phyloP scores from a whole-genome alignment of 2,888 invertebrate species.

The Plemyria rubiginata region DNA sequence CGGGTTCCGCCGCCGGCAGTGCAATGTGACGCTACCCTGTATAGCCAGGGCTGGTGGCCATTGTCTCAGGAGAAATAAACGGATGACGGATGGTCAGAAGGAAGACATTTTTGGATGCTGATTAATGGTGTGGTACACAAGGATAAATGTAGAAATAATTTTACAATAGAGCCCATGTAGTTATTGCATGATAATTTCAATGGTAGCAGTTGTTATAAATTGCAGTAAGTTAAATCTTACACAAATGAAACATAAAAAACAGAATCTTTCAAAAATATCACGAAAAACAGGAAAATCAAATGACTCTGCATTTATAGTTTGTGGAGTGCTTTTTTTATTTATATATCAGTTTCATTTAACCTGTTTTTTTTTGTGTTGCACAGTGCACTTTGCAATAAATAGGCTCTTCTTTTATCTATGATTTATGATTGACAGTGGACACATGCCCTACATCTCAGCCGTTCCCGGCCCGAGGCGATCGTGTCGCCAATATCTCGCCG shows the following conservation, averaged over 20 bases:
- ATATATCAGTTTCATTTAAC: no score
- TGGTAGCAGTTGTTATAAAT: no score
- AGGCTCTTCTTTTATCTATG: not conserved
- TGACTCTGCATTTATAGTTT: no score
- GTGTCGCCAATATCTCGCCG: slow-evolving; percentile 64
- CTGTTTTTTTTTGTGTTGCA: no score
- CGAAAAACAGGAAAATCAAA: no score
- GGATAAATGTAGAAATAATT: slow-evolving; percentile 8
- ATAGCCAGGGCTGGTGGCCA: slow-evolving; percentile 52
- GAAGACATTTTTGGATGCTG: slow-evolving; percentile 24
- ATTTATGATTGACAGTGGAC: slow-evolving; percentile 39
- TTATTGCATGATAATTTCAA: no score
- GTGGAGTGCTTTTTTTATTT: no score
- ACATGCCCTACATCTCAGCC: slow-evolving; percentile 43
- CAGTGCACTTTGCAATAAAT: no score
- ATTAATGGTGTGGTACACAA: slow-evolving; percentile 34
- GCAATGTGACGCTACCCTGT: slow-evolving; percentile 62
- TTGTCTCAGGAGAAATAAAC: slow-evolving; percentile 41
- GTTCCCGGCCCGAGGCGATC: slow-evolving; percentile 56
- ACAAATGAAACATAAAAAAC: no score
- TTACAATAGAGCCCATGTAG: no score
- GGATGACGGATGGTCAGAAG: slow-evolving; percentile 40
- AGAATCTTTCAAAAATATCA: not conserved
- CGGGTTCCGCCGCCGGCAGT: slow-evolving; percentile 57
- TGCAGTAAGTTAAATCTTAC: no score